Evolutionary conservation across 2,113 vertebrate genomes (phyloP).

Genomic region (Baryphthengus martii): DNA sequence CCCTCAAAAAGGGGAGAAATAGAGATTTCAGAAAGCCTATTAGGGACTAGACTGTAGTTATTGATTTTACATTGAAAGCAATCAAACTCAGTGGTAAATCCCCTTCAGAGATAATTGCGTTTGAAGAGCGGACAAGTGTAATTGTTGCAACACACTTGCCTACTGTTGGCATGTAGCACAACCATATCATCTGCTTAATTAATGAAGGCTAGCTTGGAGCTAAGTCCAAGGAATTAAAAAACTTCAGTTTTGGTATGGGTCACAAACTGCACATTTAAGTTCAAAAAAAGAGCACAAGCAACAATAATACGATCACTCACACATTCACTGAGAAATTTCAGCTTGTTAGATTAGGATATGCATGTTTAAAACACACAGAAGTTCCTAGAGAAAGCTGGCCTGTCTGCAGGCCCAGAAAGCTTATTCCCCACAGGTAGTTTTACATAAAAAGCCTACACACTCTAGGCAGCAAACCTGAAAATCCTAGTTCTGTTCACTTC

Average conservation of each 20-base stretch:
- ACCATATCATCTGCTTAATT: neutral
- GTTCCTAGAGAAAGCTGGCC: neutral
- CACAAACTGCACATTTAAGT: neutral
- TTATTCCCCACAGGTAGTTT: neutral
- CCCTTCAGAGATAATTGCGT: conserved; percentile 9
- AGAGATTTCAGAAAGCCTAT: neutral
- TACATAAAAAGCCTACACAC: neutral
- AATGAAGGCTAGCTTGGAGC: neutral
- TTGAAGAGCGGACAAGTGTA: neutral
- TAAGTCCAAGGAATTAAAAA: neutral
- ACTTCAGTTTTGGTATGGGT: neutral
- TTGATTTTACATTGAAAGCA: conserved; percentile 39
- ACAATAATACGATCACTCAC: neutral
- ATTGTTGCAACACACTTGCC: neutral
- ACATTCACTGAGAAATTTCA: neutral
- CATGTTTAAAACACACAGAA: neutral
- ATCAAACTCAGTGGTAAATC: conserved; percentile 24
- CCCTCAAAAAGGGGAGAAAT: neutral
- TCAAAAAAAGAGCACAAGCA: neutral
- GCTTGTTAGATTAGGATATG: neutral
- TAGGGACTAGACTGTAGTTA: neutral
- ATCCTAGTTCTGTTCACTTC: neutral
- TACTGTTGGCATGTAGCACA: neutral
- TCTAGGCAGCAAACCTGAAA: neutral
- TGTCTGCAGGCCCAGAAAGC: neutral